Conservation (phyloP, 2,113 vertebrate genomes). For the Chaetura pelagica region DNA sequence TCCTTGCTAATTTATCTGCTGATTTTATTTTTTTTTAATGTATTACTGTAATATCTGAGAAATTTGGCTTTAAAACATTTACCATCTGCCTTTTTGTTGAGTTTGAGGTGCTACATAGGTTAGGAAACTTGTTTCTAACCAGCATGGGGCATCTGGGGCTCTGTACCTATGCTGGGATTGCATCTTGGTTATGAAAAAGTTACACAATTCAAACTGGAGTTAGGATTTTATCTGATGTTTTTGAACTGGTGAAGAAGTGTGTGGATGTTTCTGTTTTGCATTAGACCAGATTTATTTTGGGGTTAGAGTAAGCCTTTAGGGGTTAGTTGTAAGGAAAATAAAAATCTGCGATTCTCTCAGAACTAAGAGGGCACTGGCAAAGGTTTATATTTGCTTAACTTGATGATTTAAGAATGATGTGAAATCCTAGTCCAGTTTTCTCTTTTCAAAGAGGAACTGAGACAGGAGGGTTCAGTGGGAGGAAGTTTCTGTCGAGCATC, state of each 20-base stretch:
- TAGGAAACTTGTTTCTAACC: neutral
- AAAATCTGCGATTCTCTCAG: neutral
- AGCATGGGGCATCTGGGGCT: neutral
- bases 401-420: neutral
- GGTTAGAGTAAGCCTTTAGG: neutral
- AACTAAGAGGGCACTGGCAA: neutral
- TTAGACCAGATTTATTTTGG: neutral
- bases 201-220: neutral
- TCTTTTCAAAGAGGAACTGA: neutral
- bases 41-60: neutral
- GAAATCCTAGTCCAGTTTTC: neutral
- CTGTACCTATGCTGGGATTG: neutral
- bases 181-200: neutral
- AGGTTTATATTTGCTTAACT: neutral
- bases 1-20: neutral
- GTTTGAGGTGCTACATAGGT: neutral
- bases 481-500: constrained; percentile 1
- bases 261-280: neutral
- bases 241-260: neutral
- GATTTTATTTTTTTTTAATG: neutral
- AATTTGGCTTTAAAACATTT: neutral
- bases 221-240: neutral
- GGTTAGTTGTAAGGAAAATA: neutral
- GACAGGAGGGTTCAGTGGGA: neutral
- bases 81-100: neutral